A percentile compares a stretch with the other conserved stretches of the same genome.
phyloP scores from a whole-genome alignment of 1,140 invertebrate genomes.

The Reticulitermes speratus region DNA sequence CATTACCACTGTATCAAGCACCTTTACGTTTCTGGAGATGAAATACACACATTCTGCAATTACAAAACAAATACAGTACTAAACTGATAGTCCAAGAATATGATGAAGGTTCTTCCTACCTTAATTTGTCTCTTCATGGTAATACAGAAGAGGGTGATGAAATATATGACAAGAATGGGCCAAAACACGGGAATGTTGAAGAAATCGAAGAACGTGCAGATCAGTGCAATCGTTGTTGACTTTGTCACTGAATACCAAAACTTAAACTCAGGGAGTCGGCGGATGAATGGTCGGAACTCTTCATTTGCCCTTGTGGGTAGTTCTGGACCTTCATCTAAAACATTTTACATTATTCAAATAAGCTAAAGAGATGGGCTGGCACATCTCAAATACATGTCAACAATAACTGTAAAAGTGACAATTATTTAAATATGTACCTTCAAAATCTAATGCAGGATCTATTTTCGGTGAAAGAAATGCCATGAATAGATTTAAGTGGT shows the following conservation, averaged over 20 bases:
- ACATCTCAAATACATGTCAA: not conserved
- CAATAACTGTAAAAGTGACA: not conserved
- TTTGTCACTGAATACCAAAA: slow-evolving; percentile 98
- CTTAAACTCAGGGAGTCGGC: slow-evolving; percentile 98
- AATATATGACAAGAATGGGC: slow-evolving; percentile 99
- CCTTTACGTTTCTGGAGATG: no score
- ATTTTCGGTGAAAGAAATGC: slow-evolving; percentile 99
- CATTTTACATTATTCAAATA: not conserved
- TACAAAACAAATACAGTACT: no score
- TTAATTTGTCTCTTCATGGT: slow-evolving; percentile 99
- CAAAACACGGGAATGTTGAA: slow-evolving; percentile 99
- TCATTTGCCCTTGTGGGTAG: slow-evolving; percentile 93
- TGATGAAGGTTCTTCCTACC: slow-evolving; percentile 56
- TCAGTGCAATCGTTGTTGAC: slow-evolving; percentile 87
- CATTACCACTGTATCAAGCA: no score
- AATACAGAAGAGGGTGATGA: slow-evolving; percentile 96
- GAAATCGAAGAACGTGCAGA: slow-evolving; percentile 96
- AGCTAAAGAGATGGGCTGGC: not conserved
- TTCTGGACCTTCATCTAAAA: slow-evolving; percentile 75
- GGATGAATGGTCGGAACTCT: slow-evolving; percentile 98
- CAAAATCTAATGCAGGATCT: slow-evolving; percentile 92
- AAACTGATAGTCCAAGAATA: no score
- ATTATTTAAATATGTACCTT: slow-evolving; percentile 59
- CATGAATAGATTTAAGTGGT: slow-evolving; percentile 98
- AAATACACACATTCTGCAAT: no score